Percentiles rank a stretch among this genome's conserved stretches.
phyloP scores from a whole-genome alignment of 2,113 vertebrate species.

The Rattus rattus region DNA sequence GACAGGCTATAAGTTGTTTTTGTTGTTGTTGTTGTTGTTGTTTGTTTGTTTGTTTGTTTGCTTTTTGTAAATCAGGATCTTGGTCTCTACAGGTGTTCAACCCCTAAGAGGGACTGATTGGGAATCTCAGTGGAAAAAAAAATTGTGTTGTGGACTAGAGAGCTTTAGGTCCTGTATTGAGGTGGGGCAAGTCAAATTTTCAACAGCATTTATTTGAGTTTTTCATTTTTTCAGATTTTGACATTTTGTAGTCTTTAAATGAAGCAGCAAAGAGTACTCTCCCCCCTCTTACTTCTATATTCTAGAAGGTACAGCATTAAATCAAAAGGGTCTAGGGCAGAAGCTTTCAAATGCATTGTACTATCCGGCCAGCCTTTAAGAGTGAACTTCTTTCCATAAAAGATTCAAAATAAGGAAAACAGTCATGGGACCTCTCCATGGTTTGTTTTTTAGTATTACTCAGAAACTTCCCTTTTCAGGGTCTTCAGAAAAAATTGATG shows the following conservation, averaged over 20 bases:
- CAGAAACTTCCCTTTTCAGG: not conserved
- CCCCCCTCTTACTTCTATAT: not conserved
- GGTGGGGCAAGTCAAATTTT: not conserved
- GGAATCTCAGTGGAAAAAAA: slow-evolving; percentile 51
- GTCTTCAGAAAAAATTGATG: not conserved
- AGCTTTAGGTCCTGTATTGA: not conserved
- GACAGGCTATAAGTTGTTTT: slow-evolving; percentile 14
- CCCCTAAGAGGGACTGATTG: not conserved
- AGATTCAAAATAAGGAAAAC: slow-evolving; percentile 40
- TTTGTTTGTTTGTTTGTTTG: not conserved
- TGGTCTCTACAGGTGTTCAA: not conserved
- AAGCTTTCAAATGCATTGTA: not conserved
- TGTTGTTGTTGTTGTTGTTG: no score
- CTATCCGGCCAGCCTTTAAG: not conserved
- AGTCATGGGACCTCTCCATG: not conserved
- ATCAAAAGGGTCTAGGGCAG: not conserved
- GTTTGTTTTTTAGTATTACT: not conserved
- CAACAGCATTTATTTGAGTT: not conserved
- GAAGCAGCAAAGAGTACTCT: not conserved
- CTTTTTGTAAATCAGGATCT: not conserved
- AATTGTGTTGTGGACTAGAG: not conserved
- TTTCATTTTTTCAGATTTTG: slow-evolving; percentile 18
- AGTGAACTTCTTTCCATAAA: slow-evolving; percentile 38
- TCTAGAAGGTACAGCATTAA: not conserved
- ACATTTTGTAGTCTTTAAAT: not conserved